A percentile compares a stretch with the other conserved stretches of the same genome.
Conservation (phyloP, 1,140 invertebrate species). For the Holotrichia oblita region DNA sequence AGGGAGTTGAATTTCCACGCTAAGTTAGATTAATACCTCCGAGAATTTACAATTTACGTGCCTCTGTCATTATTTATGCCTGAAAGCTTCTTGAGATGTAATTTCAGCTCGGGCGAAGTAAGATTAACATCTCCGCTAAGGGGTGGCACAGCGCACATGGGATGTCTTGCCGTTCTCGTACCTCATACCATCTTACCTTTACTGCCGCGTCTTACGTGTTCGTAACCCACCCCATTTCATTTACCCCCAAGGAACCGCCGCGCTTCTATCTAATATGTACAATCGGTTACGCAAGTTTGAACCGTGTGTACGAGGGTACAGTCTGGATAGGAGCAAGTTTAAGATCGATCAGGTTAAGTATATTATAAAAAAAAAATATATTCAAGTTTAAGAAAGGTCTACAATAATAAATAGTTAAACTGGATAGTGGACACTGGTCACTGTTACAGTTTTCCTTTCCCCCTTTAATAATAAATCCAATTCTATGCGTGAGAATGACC, state of each 20-base stretch:
- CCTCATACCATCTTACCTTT: neutral
- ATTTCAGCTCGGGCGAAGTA: slow-evolving; percentile 53
- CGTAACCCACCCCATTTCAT: neutral
- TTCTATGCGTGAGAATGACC: too few species aligned
- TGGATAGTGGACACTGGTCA: too few species aligned
- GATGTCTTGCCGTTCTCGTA: neutral
- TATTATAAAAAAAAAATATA: too few species aligned
- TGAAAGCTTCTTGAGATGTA: slow-evolving; percentile 58
- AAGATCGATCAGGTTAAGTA: too few species aligned
- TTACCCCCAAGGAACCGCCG: neutral
- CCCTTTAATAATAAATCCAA: too few species aligned
- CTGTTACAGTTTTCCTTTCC: too few species aligned
- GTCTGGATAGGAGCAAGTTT: neutral
- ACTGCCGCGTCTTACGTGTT: neutral
- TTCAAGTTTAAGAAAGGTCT: too few species aligned
- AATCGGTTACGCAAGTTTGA: too few species aligned
- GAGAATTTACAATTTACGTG: slow-evolving; percentile 59
- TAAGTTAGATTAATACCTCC: slow-evolving; percentile 59
- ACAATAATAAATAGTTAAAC: too few species aligned
- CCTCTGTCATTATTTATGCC: slow-evolving; percentile 58
- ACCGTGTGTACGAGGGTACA: neutral
- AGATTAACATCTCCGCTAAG: slow-evolving; percentile 54
- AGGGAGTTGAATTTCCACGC: slow-evolving; percentile 60
- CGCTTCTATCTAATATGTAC: neutral
- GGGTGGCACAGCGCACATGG: neutral